These are phyloP conservation scores for Probosciger aterrimus DNA, from an alignment of 2,113 vertebrate species.

Conservation along the genomic window DNA sequence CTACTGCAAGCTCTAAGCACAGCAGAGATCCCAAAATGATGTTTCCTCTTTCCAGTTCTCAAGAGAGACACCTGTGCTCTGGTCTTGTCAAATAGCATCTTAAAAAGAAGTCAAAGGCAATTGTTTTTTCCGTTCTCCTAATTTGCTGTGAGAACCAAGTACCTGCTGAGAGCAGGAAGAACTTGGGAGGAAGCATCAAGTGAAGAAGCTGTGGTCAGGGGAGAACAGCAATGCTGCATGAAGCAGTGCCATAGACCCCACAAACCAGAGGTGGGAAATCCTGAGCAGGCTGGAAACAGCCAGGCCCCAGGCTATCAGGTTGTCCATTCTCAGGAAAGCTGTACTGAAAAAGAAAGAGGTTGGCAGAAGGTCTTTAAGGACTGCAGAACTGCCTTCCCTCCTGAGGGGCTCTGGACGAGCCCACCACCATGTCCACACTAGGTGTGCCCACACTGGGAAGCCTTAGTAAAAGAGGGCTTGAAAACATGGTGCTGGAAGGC, in stretches of 20 bases:
- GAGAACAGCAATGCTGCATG: not conserved
- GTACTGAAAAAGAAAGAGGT: not conserved
- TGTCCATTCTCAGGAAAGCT: not conserved
- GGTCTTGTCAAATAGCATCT: not conserved
- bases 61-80: not conserved
- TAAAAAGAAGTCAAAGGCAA: not conserved
- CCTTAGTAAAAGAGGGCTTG: not conserved
- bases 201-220: not conserved
- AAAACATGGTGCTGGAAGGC: not conserved
- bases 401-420: fast-evolving
- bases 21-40: not conserved
- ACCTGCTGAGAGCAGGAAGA: not conserved
- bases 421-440: fast-evolving
- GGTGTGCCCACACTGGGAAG: not conserved
- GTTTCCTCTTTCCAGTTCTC: not conserved
- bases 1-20: not conserved
- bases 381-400: fast-evolving
- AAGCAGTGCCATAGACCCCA: fast-evolving
- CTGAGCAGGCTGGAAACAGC: not conserved
- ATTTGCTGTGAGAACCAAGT: not conserved
- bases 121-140: not conserved
- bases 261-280: not conserved
- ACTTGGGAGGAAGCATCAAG: not conserved
- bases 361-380: not conserved
- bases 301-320: no score